Evolutionary conservation across 2,888 invertebrate species (phyloP).

Genomic region (Dolichomitus sp.): DNA sequence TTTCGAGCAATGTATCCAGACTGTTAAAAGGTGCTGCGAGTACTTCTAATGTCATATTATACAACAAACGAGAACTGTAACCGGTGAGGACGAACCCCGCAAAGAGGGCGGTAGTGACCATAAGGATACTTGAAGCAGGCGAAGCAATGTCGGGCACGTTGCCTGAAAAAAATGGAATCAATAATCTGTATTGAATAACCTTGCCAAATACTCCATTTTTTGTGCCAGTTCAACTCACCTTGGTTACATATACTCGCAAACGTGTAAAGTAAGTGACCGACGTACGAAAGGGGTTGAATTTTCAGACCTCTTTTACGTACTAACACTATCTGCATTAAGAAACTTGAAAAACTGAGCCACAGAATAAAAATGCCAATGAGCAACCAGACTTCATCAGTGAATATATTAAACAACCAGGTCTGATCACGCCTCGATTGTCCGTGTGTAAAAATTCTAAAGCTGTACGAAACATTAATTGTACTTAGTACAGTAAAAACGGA

Average conservation of each 20-base stretch:
- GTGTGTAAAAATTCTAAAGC: background rate
- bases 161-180: conserved; percentile 37
- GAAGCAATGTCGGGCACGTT: background rate
- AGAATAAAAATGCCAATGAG: conserved; percentile 58
- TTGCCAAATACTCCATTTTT: too few species aligned
- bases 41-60: conserved; percentile 62
- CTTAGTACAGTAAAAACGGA: too few species aligned
- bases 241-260: conserved; percentile 72
- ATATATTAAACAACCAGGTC: conserved; percentile 74
- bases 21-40: conserved; percentile 6
- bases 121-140: conserved; percentile 61
- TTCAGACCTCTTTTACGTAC: background rate
- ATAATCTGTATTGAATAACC: too few species aligned
- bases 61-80: conserved; percentile 69
- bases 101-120: conserved; percentile 65
- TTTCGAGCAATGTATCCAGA: conserved; percentile 1
- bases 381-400: conserved; percentile 69
- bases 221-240: conserved; percentile 55
- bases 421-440: conserved; percentile 17
- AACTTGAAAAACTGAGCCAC: conserved; percentile 62
- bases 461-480: too few species aligned
- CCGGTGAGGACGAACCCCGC: conserved; percentile 63
- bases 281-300: background rate
- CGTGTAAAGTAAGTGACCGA: conserved; percentile 72
- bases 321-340: conserved; percentile 49